Conservation (phyloP, 2,888 invertebrate genomes). For the Argyresthia goedartella region DNA sequence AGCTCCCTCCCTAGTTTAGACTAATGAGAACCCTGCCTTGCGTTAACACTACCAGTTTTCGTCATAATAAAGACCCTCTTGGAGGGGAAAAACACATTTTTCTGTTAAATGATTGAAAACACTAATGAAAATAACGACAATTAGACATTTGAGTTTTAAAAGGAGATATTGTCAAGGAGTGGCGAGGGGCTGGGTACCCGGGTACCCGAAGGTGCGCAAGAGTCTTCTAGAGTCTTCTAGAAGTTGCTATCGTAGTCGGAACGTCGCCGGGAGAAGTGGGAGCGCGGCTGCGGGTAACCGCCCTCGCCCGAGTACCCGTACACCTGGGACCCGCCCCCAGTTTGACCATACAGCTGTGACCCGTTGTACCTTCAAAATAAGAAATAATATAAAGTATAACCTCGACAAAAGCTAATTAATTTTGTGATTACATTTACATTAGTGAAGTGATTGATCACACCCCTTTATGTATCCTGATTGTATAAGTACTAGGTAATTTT, state of each 20-base stretch:
- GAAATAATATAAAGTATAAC: neutral
- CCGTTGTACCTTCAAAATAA: slow-evolving; percentile 72
- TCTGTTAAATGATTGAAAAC: neutral
- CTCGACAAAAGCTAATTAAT: neutral
- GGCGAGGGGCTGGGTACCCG: slow-evolving; percentile 22
- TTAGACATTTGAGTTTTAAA: slow-evolving; percentile 35
- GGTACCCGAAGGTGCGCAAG: neutral
- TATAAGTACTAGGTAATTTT: too few species aligned
- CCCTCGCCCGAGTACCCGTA: slow-evolving; percentile 65
- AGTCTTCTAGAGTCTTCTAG: slow-evolving; percentile 31
- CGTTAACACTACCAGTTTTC: neutral
- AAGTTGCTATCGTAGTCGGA: slow-evolving; percentile 87
- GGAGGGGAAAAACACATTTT: neutral
- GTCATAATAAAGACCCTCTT: neutral
- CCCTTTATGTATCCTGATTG: too few species aligned
- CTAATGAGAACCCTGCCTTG: too few species aligned
- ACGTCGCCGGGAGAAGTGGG: slow-evolving; percentile 74
- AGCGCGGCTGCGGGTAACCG: slow-evolving; percentile 55
- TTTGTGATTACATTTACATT: too few species aligned
- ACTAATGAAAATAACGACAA: neutral
- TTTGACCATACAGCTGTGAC: slow-evolving; percentile 77
- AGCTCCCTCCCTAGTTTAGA: neutral
- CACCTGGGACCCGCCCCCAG: slow-evolving; percentile 72
- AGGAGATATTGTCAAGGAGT: slow-evolving; percentile 58
- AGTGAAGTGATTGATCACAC: too few species aligned